Percentiles rank a stretch among this genome's conserved stretches.
Evolutionary conservation across 2,888 invertebrate genomes (phyloP).

Genomic region (Dasysyrphus albostriatus): DNA sequence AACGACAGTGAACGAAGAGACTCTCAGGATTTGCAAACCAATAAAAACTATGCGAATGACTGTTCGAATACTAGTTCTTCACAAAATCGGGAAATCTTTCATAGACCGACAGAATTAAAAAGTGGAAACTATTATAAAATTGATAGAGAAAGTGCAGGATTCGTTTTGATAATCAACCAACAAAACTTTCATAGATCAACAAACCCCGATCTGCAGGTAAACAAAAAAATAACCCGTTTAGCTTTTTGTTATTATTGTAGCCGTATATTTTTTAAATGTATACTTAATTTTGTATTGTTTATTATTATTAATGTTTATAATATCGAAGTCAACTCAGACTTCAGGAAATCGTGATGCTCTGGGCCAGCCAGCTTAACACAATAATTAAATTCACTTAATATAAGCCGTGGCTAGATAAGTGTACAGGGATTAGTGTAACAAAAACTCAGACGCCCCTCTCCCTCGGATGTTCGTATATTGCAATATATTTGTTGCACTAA

Average conservation of each 20-base stretch:
- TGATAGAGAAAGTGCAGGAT: slow-evolving; percentile 79
- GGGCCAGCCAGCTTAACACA: too few relatives aligned
- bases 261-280: background rate
- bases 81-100: background rate
- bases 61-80: background rate
- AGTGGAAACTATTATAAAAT: slow-evolving; percentile 77
- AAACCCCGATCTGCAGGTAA: slow-evolving; percentile 78
- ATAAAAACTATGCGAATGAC: background rate
- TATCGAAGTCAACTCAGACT: too few relatives aligned
- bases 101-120: background rate
- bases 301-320: too few relatives aligned
- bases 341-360: too few relatives aligned
- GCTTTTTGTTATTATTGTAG: background rate
- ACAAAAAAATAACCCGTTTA: background rate
- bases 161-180: slow-evolving; percentile 82
- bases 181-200: slow-evolving; percentile 78
- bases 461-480: too few relatives aligned
- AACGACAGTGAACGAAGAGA: slow-evolving; percentile 5
- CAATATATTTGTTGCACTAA: too few relatives aligned
- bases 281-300: too few relatives aligned
- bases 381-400: too few relatives aligned
- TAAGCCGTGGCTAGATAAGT: too few relatives aligned
- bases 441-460: too few relatives aligned
- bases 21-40: slow-evolving; percentile 36
- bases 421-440: too few relatives aligned